phyloP scores from a whole-genome alignment of 2,888 invertebrate species.

The Ligdia adustata region DNA sequence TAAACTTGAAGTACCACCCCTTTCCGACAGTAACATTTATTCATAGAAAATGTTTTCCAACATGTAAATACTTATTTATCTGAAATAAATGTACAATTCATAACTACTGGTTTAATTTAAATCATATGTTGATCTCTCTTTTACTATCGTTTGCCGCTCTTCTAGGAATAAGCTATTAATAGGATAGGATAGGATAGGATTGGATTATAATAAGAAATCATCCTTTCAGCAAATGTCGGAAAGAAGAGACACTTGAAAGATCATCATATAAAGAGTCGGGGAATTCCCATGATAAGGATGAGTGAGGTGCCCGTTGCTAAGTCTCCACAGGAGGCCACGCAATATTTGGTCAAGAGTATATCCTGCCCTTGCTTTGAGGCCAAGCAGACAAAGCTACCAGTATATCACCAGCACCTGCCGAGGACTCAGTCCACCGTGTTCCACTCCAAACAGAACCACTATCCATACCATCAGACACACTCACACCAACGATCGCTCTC shows the following conservation, averaged over 20 bases:
- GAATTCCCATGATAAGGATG: conserved; percentile 38
- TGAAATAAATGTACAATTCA: no score
- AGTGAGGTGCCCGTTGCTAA: conserved; percentile 32
- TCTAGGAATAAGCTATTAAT: conserved; percentile 16
- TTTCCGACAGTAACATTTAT: no score
- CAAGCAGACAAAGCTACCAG: conserved; percentile 7
- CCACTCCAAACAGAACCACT: conserved; percentile 13
- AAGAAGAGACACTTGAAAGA: conserved; percentile 52
- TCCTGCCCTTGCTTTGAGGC: conserved; percentile 49
- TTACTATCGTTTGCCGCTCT: no score
- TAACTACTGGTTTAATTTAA: no score
- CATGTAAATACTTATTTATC: no score
- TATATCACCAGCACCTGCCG: conserved; percentile 21
- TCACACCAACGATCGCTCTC: conserved; percentile 20
- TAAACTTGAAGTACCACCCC: no score
- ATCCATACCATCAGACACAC: conserved; percentile 4
- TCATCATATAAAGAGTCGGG: conserved; percentile 41
- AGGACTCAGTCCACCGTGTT: conserved; percentile 39
- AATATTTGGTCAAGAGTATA: conserved; percentile 37
- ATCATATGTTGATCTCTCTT: no score
- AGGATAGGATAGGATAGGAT: conserved; percentile 19
- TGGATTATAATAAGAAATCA: conserved; percentile 54
- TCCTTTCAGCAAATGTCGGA: conserved; percentile 65
- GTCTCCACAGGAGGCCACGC: conserved; percentile 21
- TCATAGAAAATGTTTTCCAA: no score